Evolutionary conservation across 2,888 invertebrate genomes (phyloP).

Genomic region (Ichneumoninae sp.): DNA sequence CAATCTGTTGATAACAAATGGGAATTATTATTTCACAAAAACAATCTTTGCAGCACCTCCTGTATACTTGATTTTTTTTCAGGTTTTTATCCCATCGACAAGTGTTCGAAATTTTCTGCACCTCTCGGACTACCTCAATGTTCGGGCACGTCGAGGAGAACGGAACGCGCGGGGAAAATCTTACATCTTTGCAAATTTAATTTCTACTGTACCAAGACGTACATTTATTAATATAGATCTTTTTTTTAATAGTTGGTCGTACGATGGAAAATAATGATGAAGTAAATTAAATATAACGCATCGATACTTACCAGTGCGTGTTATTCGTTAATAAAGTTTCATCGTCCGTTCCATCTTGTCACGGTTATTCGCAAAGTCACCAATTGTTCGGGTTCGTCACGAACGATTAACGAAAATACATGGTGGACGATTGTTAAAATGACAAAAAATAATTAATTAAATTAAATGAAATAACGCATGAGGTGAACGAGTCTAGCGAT

Average conservation of each 20-base stretch:
- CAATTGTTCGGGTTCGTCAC: slow-evolving; percentile 1
- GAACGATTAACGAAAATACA: slow-evolving; percentile 27
- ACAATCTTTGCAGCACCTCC: too few relatives aligned
- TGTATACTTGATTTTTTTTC: too few relatives aligned
- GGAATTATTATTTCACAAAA: too few relatives aligned
- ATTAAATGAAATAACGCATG: slow-evolving; percentile 22
- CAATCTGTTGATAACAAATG: too few relatives aligned
- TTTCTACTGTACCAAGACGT: not conserved
- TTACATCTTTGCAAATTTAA: not conserved
- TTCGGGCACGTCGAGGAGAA: not conserved
- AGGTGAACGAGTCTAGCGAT: not conserved
- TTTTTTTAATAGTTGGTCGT: not conserved
- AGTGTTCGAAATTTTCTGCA: too few relatives aligned
- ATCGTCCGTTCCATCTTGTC: slow-evolving; percentile 25
- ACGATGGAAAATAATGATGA: slow-evolving; percentile 16
- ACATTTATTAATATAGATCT: not conserved
- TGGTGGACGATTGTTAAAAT: not conserved
- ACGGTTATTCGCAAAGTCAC: slow-evolving; percentile 17
- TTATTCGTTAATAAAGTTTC: slow-evolving; percentile 31
- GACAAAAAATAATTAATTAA: slow-evolving; percentile 3
- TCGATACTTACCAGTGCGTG: slow-evolving; percentile 60
- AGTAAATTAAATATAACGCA: slow-evolving; percentile 31
- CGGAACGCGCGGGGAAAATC: not conserved
- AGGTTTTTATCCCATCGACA: too few relatives aligned
- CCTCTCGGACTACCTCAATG: not conserved